Base-by-base conservation (phyloP, 1,140 invertebrate species). In the Sycobia sp. region DNA sequence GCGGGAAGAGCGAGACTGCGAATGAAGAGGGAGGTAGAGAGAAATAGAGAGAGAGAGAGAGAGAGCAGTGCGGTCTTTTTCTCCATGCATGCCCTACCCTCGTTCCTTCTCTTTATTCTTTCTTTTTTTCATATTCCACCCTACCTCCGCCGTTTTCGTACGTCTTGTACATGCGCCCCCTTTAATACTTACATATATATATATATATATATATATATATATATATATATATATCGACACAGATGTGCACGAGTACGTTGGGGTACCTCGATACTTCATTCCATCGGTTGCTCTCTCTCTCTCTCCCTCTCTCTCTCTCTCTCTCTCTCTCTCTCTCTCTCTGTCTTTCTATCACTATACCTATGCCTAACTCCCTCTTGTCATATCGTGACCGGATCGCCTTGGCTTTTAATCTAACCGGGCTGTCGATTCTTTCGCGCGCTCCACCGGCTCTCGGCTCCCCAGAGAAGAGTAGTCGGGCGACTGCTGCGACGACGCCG, bases 361-460 rank as follows among this genome's bases (percentile, higher is more conserved):
- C n/a, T n/a, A n/a, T n/a, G n/a, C n/a, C n/a, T n/a, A n/a, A n/a
- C n/a, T n/a, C n/a, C 23, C 13, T 7, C 29, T 46, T 36, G 43
- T 57, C 54, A 46, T 36, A 46, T 57, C 43, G 29, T 18, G n/a
- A 16, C n/a, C 9, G 9, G 32, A 51, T 23, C 32, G 49, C 29
- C 32, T 51, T 9, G 14, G 54, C 54, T 46, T 57, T 57, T 46
- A 57, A 29, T 43, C 18, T 43, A 46, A 2, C 11, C 41, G 25
- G 18, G 41, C n/a, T 46, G n/a, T n/a, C 23, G 41, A 57, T 57
- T 57, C 29, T 36, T n/a, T n/a, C n/a, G n/a, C n/a, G n/a, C n/a
- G 10, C 29, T 57, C 29, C 10, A 23, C n/a, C n/a, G n/a, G n/a
- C 54, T 22, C 7, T 27, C 29, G 23, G 27, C 43, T 23, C 54